These are phyloP conservation scores for Nasua narica DNA, from an alignment of 2,797 vertebrate species.

Conservation along the genomic window DNA sequence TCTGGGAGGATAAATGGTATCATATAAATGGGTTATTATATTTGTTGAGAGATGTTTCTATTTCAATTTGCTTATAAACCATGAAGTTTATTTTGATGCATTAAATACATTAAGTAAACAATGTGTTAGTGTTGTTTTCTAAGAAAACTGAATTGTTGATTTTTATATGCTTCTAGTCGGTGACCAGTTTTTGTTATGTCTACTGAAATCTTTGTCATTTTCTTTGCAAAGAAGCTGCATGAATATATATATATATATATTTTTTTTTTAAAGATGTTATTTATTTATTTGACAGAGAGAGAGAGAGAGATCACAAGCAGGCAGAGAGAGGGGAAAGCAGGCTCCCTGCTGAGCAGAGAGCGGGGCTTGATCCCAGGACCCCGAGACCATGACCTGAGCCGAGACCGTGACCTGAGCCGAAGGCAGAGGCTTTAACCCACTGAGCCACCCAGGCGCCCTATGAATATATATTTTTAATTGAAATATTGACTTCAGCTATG, in stretches of 20 bases:
- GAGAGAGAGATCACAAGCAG: too few relatives aligned
- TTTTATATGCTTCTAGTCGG: not conserved
- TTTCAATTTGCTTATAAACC: not conserved
- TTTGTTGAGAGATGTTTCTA: not conserved
- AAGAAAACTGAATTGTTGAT: not conserved
- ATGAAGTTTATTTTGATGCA: not conserved
- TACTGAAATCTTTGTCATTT: not conserved
- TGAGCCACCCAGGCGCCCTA: too few relatives aligned
- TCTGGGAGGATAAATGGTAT: not conserved
- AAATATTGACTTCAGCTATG: not conserved
- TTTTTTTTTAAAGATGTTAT: too few relatives aligned
- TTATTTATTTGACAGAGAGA: too few relatives aligned
- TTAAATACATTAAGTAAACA: not conserved
- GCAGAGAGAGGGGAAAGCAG: too few relatives aligned
- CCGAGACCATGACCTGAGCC: too few relatives aligned
- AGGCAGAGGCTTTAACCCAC: too few relatives aligned
- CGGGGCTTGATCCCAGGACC: too few relatives aligned
- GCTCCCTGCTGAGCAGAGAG: too few relatives aligned
- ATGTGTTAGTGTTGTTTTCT: not conserved
- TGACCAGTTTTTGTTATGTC: not conserved
- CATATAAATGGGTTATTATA: not conserved
- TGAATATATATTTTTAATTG: slow-evolving; percentile 2
- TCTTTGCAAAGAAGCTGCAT: not conserved
- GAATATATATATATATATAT: not conserved
- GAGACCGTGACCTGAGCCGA: too few relatives aligned